Evolutionary conservation across 2,888 invertebrate species (phyloP), one percentile per base, ranked within the genome.

Genomic region (Ptilodon capucinus): DNA sequence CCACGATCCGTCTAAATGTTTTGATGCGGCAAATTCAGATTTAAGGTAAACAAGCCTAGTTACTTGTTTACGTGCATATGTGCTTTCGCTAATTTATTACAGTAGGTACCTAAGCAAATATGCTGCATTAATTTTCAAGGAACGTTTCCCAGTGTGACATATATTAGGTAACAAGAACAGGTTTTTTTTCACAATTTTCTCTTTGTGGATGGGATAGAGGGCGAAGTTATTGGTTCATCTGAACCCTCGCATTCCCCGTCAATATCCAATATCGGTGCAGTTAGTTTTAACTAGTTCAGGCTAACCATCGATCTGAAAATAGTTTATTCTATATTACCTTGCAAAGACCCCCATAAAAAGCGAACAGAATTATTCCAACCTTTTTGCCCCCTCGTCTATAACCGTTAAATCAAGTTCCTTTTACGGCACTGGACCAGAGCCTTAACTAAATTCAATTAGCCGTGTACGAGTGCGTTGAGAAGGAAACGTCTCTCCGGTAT

Each of bases 401-500:
- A 55, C 53, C 53, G 65, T 64, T 67, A 67, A 28, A 43, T 53
- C 44, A 46, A 48, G 46, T 46, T 44, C 49, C 51, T 59, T 51
- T 63, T 40, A 48, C 35, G 50, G 42, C 41, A 46, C 35, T 42
- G 43, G 32, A 50, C 43, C 38, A 35, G 4, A 35, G 50, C 62
- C 69, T 64, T 64, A 73, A 71, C 63, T 61, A 60, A 60, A 77
- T 75, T 73, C 72, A 77, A 77, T 76, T 64, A 61, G 55, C 42
- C 57, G 46, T 49, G 40, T 63, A 68, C 73, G 67, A 63, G 69
- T 64, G 55, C 38, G 36, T 44, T 68, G 68, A 71, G 53, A 55
- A 76, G 81, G 81, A 79, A 76, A 79, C 58, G 79, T 76, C 77
- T 64, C 41, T 72, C 64, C 51, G 18, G 28, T 48, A 51, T 55